phyloP scores from a whole-genome alignment of 2,888 invertebrate genomes.

The Polyploca ridens region DNA sequence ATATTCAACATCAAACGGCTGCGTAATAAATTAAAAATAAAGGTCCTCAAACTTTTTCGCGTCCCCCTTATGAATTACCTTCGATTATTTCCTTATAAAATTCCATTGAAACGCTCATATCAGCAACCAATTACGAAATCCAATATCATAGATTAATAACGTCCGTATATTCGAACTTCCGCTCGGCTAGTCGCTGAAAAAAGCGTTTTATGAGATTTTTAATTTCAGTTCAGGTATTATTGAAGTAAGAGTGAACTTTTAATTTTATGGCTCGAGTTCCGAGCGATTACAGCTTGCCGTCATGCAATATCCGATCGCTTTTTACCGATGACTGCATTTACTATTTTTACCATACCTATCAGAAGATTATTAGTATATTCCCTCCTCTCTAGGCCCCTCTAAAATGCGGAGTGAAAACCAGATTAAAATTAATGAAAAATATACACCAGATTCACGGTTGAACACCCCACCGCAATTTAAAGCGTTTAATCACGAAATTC shows the following conservation, averaged over 20 bases:
- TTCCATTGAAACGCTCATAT: neutral
- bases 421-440: too few species aligned
- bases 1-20: neutral
- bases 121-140: neutral
- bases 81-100: neutral
- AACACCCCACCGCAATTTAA: neutral
- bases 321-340: neutral
- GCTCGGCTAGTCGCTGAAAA: neutral
- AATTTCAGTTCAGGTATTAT: neutral
- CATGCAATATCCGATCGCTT: neutral
- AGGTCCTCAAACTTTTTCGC: neutral
- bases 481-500: neutral
- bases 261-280: neutral
- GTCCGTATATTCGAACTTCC: neutral
- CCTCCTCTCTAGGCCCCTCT: too few species aligned
- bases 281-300: neutral
- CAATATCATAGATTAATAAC: constrained; percentile 3
- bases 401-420: too few species aligned
- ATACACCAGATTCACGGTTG: constrained; percentile 23
- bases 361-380: too few species aligned
- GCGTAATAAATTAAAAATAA: neutral
- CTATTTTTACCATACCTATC: too few species aligned
- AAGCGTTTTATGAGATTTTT: constrained; percentile 6
- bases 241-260: neutral
- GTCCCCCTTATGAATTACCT: neutral